Base-by-base conservation (phyloP, 2,113 vertebrate genomes). In the Dinomys branickii region DNA sequence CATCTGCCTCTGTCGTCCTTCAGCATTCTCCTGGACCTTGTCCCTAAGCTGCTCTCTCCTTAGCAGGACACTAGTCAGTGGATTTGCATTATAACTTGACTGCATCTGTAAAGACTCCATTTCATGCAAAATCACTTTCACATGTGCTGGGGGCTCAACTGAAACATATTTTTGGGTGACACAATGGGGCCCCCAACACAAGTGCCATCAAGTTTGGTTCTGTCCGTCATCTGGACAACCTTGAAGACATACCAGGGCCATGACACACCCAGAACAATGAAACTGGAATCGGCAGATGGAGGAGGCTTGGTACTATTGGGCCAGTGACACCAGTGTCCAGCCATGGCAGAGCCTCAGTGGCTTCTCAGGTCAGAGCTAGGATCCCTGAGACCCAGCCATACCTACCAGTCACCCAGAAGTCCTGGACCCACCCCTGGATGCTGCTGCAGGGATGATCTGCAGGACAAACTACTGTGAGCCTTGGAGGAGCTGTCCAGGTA, bases 391-490 rank as follows among this genome's bases (percentile, higher is more conserved):
- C 67, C 56, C 0, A 9, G 12, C n/a, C 2, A 2, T 17, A 22
- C 41, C 16, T 30, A 2, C 30, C 33, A 6, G 24, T 30, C 41
- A 20, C 24, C 33, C 13, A 6, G 5, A 63, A 41, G 10, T 30
- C 35, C 58, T 28, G 28, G 5, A 0, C 11, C 11, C 6, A 14
- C 1, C 54, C 35, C 54, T 7, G 5, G 14, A 17, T 0, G 3
- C 41, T 52, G n/a, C n/a, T n/a, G n/a, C n/a, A n/a, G n/a, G n/a
- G n/a, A n/a, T n/a, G n/a, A n/a, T n/a, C n/a, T n/a, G n/a, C n/a
- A n/a, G n/a, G n/a, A n/a, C n/a, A n/a, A n/a, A n/a, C n/a, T n/a
- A n/a, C n/a, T n/a, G n/a, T n/a, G n/a, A n/a, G n/a, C n/a, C n/a
- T n/a, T n/a, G n/a, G n/a, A n/a, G n/a, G n/a, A n/a, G n/a, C n/a